Evolutionary conservation across 1,140 invertebrate species (phyloP).

Genomic region (Elymnias hypermnestra): DNA sequence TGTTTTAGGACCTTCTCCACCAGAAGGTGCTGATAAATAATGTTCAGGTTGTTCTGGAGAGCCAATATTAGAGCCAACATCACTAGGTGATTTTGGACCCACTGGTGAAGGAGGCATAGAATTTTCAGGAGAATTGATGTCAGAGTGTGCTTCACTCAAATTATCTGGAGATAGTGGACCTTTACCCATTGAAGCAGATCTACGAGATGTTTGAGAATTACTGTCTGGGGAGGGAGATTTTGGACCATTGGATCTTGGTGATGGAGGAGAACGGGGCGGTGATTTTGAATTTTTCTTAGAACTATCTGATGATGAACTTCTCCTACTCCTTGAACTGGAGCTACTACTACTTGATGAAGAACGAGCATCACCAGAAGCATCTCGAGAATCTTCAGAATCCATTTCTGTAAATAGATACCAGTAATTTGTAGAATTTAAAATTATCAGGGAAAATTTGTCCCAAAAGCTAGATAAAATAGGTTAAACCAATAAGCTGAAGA

Average conservation of each 20-base stretch:
- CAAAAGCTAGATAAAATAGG: conserved; percentile 12
- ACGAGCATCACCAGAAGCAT: conserved; percentile 55
- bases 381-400: conserved; percentile 74
- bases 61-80: conserved; percentile 45
- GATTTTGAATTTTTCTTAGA: conserved; percentile 59
- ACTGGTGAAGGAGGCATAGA: conserved; percentile 48
- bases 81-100: conserved; percentile 58
- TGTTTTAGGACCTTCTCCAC: conserved; percentile 40
- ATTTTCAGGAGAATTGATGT: conserved; percentile 68
- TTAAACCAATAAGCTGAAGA: conserved; percentile 7
- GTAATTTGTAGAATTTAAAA: conserved; percentile 4
- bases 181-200: conserved; percentile 29
- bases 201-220: conserved; percentile 36
- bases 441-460: not conserved
- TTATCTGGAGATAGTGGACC: conserved; percentile 47
- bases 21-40: conserved; percentile 28
- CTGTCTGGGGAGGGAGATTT: conserved; percentile 50
- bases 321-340: conserved; percentile 61
- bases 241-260: conserved; percentile 39
- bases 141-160: conserved; percentile 57
- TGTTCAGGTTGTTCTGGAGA: conserved; percentile 43
- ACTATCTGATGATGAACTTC: conserved; percentile 62
- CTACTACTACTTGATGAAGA: conserved; percentile 72
- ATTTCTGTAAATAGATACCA: conserved; percentile 52
- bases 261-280: conserved; percentile 39